Conservation (phyloP, 1,140 invertebrate species). For the Eueides isabella region DNA sequence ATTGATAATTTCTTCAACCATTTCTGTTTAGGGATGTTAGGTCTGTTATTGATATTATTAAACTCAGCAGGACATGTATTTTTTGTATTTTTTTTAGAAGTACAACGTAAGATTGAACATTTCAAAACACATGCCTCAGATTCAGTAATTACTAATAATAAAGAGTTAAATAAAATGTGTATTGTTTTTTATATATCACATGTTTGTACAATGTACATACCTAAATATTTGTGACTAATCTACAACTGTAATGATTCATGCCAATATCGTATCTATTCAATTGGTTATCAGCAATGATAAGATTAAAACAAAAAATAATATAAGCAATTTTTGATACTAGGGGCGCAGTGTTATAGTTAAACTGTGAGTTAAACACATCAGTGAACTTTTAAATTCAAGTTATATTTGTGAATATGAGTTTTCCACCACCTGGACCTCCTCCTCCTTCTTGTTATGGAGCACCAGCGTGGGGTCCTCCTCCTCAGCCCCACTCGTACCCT, state of each 20-base stretch:
- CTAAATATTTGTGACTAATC: conserved; percentile 7
- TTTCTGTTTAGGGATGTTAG: background rate
- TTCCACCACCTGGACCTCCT: conserved; percentile 43
- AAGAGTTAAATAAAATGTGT: background rate
- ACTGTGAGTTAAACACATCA: background rate
- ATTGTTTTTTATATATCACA: background rate
- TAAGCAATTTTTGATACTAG: conserved; percentile 23
- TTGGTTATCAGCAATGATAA: conserved; percentile 42
- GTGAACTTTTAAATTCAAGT: background rate
- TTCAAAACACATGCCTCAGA: background rate
- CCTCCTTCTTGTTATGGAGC: conserved; percentile 44
- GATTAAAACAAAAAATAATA: conserved; percentile 41
- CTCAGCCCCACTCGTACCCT: conserved; percentile 39
- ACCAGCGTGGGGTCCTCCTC: conserved; percentile 39
- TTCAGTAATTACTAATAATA: conserved; percentile 1
- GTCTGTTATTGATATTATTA: background rate
- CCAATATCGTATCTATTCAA: conserved; percentile 13
- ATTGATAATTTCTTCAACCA: background rate
- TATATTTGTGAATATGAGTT: conserved; percentile 29
- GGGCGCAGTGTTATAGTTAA: conserved; percentile 2
- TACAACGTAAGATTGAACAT: background rate
- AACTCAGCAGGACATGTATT: too few species aligned
- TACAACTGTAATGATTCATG: conserved; percentile 24
- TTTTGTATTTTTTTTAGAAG: too few species aligned
- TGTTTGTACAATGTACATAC: background rate